Conservation (phyloP, 2,113 vertebrate genomes). For the Nycticryphes semicollaris region DNA sequence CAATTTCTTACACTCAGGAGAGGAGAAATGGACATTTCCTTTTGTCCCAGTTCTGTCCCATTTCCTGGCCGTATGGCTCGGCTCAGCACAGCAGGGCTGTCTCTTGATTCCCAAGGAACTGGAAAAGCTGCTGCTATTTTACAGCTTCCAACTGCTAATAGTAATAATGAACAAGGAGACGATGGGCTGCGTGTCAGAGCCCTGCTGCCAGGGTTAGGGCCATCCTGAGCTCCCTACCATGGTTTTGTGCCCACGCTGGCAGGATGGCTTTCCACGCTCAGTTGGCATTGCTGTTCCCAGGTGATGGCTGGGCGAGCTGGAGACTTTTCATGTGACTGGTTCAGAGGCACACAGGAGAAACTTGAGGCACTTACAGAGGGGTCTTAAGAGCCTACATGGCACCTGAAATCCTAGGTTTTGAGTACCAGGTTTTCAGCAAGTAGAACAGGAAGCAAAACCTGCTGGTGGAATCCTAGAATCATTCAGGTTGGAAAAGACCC, state of each 20-base stretch:
- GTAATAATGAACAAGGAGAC: background rate
- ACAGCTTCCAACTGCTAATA: background rate
- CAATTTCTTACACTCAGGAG: background rate
- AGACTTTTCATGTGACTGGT: background rate
- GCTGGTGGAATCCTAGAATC: background rate
- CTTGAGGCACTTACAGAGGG: background rate
- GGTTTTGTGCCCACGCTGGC: background rate
- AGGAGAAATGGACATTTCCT: background rate
- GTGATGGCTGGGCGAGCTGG: background rate
- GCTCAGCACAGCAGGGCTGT: background rate
- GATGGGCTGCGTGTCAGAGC: background rate
- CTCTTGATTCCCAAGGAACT: background rate
- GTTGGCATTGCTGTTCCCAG: background rate
- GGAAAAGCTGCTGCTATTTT: background rate
- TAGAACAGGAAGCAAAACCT: background rate
- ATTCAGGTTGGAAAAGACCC: no score
- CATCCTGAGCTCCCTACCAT: background rate
- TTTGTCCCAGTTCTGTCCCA: background rate
- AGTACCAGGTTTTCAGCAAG: background rate
- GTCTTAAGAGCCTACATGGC: background rate
- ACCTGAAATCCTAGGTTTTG: background rate
- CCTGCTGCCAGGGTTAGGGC: background rate
- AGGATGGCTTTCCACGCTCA: background rate
- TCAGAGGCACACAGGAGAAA: background rate
- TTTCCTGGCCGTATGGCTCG: background rate